Percentiles rank a stretch among this genome's conserved stretches.
phyloP scores from a whole-genome alignment of 23 tunicate species.

The Corella eumyota region DNA sequence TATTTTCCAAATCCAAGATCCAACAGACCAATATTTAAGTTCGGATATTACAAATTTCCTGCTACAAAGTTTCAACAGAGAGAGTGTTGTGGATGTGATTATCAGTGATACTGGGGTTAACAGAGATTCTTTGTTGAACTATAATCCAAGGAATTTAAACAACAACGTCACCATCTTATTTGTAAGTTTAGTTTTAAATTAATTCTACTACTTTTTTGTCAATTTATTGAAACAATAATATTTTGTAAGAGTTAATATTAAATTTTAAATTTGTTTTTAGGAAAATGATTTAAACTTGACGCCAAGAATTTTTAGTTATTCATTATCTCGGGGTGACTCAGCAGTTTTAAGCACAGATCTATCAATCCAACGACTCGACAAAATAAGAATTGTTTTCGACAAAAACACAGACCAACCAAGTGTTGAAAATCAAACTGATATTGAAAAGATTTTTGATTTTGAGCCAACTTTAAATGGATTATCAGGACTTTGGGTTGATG shows the following conservation, averaged over 20 bases:
- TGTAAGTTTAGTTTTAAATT: no score
- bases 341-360: no score
- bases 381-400: slow-evolving; percentile 11
- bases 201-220: no score
- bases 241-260: no score
- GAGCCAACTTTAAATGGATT: neutral
- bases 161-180: no score
- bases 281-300: no score
- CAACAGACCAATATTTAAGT: neutral
- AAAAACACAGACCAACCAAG: neutral
- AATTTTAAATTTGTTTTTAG: no score
- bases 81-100: slow-evolving; percentile 9
- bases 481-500: slow-evolving; percentile 14
- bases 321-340: no score
- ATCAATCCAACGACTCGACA: slow-evolving; percentile 8
- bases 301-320: no score
- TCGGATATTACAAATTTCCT: neutral
- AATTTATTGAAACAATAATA: no score
- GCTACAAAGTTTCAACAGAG: neutral
- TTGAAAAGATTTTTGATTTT: slow-evolving; percentile 10
- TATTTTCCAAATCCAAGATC: neutral
- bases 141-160: no score
- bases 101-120: slow-evolving; percentile 13
- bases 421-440: slow-evolving; percentile 1
- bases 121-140: neutral